These are phyloP conservation scores for Platysteira castanea DNA, from an alignment of 2,113 vertebrate species.

Conservation along the genomic window DNA sequence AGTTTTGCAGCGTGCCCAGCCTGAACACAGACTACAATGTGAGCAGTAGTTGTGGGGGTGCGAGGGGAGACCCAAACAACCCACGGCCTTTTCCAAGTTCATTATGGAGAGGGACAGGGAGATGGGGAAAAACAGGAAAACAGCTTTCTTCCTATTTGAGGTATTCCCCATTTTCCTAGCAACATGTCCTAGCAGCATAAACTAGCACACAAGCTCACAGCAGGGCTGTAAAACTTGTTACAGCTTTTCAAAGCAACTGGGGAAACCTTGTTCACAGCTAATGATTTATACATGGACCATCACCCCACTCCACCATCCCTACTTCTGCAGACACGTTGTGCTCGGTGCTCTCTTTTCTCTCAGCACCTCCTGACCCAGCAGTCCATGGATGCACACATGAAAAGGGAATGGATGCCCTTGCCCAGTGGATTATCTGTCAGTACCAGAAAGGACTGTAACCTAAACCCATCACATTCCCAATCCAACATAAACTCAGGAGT, in stretches of 20 bases:
- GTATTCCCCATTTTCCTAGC: not conserved
- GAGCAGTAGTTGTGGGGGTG: fast-evolving
- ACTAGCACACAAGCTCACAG: not conserved
- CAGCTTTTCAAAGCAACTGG: not conserved
- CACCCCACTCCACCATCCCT: not conserved
- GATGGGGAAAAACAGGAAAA: not conserved
- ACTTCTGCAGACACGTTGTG: not conserved
- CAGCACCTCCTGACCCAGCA: not conserved
- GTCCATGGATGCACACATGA: not conserved
- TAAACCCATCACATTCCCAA: not conserved
- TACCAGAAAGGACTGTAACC: constrained; percentile 10
- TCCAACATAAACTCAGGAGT: not conserved
- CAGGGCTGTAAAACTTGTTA: not conserved
- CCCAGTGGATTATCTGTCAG: not conserved
- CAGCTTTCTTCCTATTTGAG: not conserved
- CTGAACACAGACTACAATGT: not conserved
- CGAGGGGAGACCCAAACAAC: fast-evolving
- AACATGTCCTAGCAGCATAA: not conserved
- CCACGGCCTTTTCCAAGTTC: not conserved
- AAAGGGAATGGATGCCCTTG: not conserved
- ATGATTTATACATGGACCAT: not conserved
- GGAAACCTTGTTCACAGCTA: not conserved
- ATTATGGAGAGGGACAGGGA: not conserved
- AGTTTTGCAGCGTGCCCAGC: fast-evolving
- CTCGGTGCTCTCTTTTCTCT: not conserved